Conservation (phyloP, 2,888 invertebrate genomes). For the Mythimna pallens region DNA sequence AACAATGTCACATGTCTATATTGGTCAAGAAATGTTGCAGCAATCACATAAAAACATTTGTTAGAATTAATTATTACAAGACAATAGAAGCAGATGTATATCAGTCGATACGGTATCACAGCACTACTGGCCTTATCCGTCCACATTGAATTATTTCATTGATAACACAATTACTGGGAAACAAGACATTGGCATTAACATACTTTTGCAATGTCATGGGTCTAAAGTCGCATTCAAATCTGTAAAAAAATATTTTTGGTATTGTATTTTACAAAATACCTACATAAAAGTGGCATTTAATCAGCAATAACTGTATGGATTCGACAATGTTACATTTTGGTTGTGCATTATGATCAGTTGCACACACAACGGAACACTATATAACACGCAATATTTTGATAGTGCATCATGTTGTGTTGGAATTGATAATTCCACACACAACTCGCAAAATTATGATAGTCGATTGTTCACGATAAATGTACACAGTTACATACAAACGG, state of each 20-base stretch:
- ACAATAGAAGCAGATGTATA: conserved; percentile 53
- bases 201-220: conserved; percentile 49
- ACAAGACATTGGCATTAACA: conserved; percentile 35
- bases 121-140: conserved; percentile 53
- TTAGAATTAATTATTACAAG: conserved; percentile 46
- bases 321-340: no score
- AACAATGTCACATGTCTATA: background rate
- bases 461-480: no score
- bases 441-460: no score
- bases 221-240: conserved; percentile 2
- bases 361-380: no score
- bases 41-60: conserved; percentile 32
- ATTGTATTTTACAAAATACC: background rate
- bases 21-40: conserved; percentile 13
- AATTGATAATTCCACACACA: no score
- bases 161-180: conserved; percentile 51
- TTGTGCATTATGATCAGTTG: no score
- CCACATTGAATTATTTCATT: conserved; percentile 33
- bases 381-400: no score
- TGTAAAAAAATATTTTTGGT: background rate
- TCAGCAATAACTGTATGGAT: background rate
- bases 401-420: no score
- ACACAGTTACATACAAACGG: no score
- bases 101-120: conserved; percentile 50
- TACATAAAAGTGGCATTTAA: background rate